Evolutionary conservation across 2,797 vertebrate species (phyloP).

Genomic region (Pseudocheirus occidentalis): DNA sequence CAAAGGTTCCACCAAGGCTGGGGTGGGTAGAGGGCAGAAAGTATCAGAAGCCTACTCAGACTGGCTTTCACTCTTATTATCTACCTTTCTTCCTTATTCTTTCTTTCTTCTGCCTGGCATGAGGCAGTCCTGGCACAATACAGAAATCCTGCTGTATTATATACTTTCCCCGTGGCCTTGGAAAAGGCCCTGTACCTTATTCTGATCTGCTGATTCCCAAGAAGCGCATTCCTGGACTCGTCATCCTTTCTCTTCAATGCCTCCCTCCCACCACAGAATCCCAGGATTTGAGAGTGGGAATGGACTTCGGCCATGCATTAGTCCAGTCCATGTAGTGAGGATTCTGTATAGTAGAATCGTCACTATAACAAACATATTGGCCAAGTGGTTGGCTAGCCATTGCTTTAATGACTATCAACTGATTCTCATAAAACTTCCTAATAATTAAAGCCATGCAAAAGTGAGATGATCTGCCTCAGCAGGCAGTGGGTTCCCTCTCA

Average conservation of each 20-base stretch:
- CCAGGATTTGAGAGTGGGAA: background rate
- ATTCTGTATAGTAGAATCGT: background rate
- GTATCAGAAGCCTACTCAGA: background rate
- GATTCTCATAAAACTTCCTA: background rate
- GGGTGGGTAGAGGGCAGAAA: background rate
- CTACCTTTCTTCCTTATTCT: background rate
- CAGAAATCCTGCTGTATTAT: background rate
- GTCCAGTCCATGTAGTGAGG: background rate
- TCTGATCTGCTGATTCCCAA: background rate
- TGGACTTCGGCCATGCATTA: background rate
- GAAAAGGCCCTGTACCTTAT: background rate
- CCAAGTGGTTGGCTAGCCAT: background rate
- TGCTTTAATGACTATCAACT: background rate
- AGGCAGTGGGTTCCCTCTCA: background rate
- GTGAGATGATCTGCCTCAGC: background rate
- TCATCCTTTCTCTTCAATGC: background rate
- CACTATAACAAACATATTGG: background rate
- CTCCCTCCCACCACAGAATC: background rate
- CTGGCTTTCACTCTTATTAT: background rate
- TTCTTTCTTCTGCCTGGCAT: background rate
- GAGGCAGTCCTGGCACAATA: background rate
- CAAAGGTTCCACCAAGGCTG: background rate
- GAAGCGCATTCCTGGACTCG: background rate
- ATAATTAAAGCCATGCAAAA: background rate
- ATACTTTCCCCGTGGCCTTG: background rate